Evolutionary conservation across 2,888 invertebrate genomes (phyloP).

Genomic region (Lasioglossum marginatum): DNA sequence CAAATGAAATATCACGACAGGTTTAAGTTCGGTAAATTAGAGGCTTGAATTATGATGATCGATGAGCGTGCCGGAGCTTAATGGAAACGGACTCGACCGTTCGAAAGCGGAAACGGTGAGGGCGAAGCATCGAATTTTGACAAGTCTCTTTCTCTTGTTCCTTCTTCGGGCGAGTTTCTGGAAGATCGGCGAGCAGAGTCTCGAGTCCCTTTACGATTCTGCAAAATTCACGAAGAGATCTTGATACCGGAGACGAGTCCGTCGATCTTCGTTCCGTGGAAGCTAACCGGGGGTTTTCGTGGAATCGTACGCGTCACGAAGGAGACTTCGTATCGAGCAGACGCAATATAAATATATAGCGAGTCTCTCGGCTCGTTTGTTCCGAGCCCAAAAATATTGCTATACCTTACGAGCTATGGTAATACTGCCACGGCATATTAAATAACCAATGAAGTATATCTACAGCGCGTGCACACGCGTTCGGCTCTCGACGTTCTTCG

Average conservation of each 20-base stretch:
- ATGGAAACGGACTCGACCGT: not conserved
- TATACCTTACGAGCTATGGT: slow-evolving; percentile 75
- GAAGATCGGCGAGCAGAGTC: slow-evolving; percentile 19
- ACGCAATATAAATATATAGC: slow-evolving; percentile 49
- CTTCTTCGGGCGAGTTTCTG: slow-evolving; percentile 2
- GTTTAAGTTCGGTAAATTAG: not conserved
- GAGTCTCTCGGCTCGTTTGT: slow-evolving; percentile 40
- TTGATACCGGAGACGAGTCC: slow-evolving; percentile 12
- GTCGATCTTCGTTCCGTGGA: slow-evolving; percentile 28
- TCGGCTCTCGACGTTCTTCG: slow-evolving; percentile 34
- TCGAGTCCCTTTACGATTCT: not conserved
- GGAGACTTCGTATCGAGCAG: slow-evolving; percentile 35
- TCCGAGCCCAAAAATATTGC: slow-evolving; percentile 81
- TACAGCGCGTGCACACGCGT: slow-evolving; percentile 48
- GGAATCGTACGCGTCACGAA: slow-evolving; percentile 35
- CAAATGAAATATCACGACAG: slow-evolving; percentile 2
- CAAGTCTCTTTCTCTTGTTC: not conserved
- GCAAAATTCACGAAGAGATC: slow-evolving; percentile 6
- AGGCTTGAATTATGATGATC: not conserved
- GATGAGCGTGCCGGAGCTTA: not conserved
- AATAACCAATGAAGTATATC: slow-evolving; percentile 65
- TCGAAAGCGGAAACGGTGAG: slow-evolving; percentile 8
- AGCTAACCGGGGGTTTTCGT: not conserved
- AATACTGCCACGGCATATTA: slow-evolving; percentile 81
- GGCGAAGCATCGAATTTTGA: slow-evolving; percentile 12